Evolutionary conservation across 1,140 invertebrate genomes (phyloP), one percentile per base, ranked within the genome.

Genomic region (Hylaeus anthracinus): DNA sequence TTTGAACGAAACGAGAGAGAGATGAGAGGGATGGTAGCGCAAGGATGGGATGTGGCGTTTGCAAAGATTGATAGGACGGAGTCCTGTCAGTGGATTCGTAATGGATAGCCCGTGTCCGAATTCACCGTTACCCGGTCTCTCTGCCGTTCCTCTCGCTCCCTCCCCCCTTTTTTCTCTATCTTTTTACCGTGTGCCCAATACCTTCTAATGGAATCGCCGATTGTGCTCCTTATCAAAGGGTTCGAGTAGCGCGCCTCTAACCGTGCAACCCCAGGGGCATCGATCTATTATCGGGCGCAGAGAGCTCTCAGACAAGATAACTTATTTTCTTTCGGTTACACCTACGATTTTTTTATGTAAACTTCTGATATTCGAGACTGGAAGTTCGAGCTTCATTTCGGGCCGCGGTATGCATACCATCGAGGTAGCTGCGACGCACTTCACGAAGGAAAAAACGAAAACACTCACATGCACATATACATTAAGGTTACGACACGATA

Each of bases 21-120:
- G 58, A 51, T 60, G 65, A 53, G 65, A 67, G 26, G 61, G 51
- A 58, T 41, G 55, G 58, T 43, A 64, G 58, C 43, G 67, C 37
- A 45, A 55, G 80, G 69, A 64, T 58, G 56, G 14, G 15, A 41
- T 43, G 64, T 76, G 72, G 69, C 80, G 70, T 84, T 81, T 58
- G 79, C 79, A 85, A 86, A 90, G 90, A 91, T 91, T 91, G 90
- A 91, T 91, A 90, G 90, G 88, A 88, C 81, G 82, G 83, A 87
- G 87, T 87, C 87, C 84, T 75, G 67, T 70, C 66, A 70, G 83
- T 77, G 86, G 81, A 88, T 88, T 82, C 86, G 85, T 91, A 90
- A 91, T 91, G 90, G 90, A 91, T 91, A 90, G 90, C 89, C 86
- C 88, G 77, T 91, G 89, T 91, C 90, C 85, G 86, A 82, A 88